Evolutionary conservation across 1,140 invertebrate genomes (phyloP), one percentile per base, ranked within the genome.

Genomic region (Drosophila nasuta): DNA sequence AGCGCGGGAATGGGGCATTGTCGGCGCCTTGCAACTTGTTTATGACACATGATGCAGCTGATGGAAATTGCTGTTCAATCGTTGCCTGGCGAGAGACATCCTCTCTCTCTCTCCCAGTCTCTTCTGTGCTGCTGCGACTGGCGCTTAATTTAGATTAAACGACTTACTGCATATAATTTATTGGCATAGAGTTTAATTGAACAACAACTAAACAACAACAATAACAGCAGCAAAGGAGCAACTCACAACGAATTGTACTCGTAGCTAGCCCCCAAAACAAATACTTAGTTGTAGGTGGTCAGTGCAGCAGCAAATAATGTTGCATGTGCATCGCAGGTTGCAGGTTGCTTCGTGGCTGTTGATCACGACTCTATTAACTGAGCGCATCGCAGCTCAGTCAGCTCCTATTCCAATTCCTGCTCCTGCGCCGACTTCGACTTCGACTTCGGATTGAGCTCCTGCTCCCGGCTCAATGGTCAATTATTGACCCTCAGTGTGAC

Each of bases 61-160:
- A 85, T 80, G 72, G 75, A 89, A 80, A 81, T 85, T 85, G 85
- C 85, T 59, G 81, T 67, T 80, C 73, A 60, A 74, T 73, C 58
- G 54, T 30, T 62, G 58, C 59, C 46, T 15, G 17, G 41, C 45
- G 59, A 38, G 45, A 20, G 15, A 35, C 48, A 38, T 43, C 41
- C 54, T 25, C 63, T 2, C 28, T 25, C 8, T 35, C 15, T 13
- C n/a, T 17, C 15, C 15, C 11, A 20, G 20, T 25, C 20, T 35
- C 4, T 7, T 20, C 15, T 43, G 10, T 1, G 11, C 48, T 54
- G n/a, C 33, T 41, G 57, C 41, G 66, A 66, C 62, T 67, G 79
- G 78, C 65, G 88, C 82, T 77, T 91, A 91, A 91, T 85, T 82
- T 83, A 91, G 81, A 91, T 91, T 91, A 88, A 91, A 81, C 79